Evolutionary conservation across 2,797 vertebrate genomes (phyloP), one percentile per base, ranked within the genome.

Genomic region (Ispidina lecontei): DNA sequence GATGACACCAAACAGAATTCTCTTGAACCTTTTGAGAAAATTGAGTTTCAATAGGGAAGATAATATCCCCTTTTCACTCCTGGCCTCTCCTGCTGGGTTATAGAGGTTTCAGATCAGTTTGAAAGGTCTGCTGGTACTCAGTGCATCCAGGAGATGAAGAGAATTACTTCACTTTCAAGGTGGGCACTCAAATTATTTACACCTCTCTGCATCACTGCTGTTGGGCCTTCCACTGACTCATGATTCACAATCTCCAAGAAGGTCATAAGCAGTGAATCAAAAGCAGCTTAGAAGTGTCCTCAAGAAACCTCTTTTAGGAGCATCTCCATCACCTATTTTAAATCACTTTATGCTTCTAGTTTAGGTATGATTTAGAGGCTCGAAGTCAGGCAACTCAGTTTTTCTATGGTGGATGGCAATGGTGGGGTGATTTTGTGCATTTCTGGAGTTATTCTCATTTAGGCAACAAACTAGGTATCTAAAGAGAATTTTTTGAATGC

Each of bases 121-220:
- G 62, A 89, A 79, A 83, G 71, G 35, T 52, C 22, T 77, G 25
- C 16, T 71, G 29, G 29, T 43, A 16, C 19, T 58, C n/a, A 47
- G 3, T 39, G 29, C 51, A 37, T 44, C 12, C 26, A 58, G 22
- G 41, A 35, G 25, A 28, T 9, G 16, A 75, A 77, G 14, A 33
- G 2, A 75, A 72, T 81, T 44, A 23, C 31, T 63, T 72, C 5
- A 4, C 26, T 80, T 80, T 59, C 35, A 74, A 71, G 44, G 29
- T 25, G 33, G 14, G 74, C 15, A 22, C 37, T 63, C 22, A 44
- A 49, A 16, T 59, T 84, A 58, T 65, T 87, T 88, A 25, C 14
- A 46, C 6, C 8, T 84, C 14, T 67, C 26, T 71, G 12, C 25
- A 5, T 60, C 0, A 0, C 55, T 91, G n/a, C 33, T 63, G 2